Conservation (phyloP, 2,888 invertebrate species). For the Physocephala rufipes region DNA sequence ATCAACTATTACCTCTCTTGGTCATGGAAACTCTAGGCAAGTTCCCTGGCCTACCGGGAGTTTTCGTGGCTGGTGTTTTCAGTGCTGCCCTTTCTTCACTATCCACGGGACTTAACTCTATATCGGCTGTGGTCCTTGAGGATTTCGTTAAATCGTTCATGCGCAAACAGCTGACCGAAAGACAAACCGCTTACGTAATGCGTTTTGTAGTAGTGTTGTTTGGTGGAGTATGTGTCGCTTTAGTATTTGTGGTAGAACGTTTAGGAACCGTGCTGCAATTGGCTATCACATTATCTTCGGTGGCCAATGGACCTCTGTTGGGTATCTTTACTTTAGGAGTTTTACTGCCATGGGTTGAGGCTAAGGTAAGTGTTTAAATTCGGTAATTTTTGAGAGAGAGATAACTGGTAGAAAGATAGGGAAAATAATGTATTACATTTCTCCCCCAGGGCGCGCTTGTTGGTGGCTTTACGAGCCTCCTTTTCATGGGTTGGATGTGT, state of each 20-base stretch:
- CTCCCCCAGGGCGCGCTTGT: constrained; percentile 69
- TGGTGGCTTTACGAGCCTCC: constrained; percentile 68
- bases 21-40: constrained; percentile 86
- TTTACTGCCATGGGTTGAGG: constrained; percentile 74
- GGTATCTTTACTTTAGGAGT: constrained; percentile 77
- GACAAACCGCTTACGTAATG: constrained; percentile 71
- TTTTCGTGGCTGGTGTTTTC: constrained; percentile 90
- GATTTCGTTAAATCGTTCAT: constrained; percentile 74
- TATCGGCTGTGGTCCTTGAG: constrained; percentile 78
- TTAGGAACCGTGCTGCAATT: constrained; percentile 78
- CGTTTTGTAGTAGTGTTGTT: constrained; percentile 73
- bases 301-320: constrained; percentile 74
- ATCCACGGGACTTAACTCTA: constrained; percentile 80
- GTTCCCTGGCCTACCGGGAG: constrained; percentile 83
- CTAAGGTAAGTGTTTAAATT: constrained; percentile 65
- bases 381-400: neutral
- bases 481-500: constrained; percentile 69
- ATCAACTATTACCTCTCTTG: constrained; percentile 81
- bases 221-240: constrained; percentile 71
- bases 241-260: constrained; percentile 74
- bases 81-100: constrained; percentile 88
- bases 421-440: neutral
- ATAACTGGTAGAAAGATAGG: neutral
- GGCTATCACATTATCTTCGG: constrained; percentile 72
- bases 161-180: constrained; percentile 68